A percentile compares a stretch with the other conserved stretches of the same genome.
Conservation (phyloP, 2,113 vertebrate genomes). For the Coregonus clupeaformis region DNA sequence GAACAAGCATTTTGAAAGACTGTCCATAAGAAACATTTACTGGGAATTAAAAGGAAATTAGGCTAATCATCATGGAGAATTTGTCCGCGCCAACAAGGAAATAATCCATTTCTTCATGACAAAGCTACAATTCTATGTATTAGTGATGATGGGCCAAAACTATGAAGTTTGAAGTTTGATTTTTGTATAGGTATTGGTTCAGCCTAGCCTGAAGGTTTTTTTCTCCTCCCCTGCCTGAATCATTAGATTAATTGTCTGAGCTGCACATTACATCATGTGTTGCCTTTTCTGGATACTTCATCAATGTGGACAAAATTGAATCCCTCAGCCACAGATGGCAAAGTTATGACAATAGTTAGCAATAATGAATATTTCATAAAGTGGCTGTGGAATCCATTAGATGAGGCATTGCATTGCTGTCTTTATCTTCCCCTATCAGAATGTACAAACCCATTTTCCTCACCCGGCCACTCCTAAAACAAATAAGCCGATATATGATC, state of each 20-base stretch:
- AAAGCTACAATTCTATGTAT: neutral
- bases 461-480: conserved; percentile 61
- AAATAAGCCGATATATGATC: conserved; percentile 58
- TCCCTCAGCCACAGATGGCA: conserved; percentile 49
- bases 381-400: conserved; percentile 53
- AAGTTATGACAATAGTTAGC: conserved; percentile 58
- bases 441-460: conserved; percentile 60
- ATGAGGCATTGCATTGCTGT: conserved; percentile 49
- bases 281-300: conserved; percentile 17
- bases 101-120: neutral
- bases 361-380: conserved; percentile 45
- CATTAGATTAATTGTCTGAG: neutral
- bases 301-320: conserved; percentile 46
- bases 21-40: neutral
- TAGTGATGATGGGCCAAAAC: too few species aligned
- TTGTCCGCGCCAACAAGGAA: neutral
- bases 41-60: neutral
- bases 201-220: neutral
- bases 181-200: neutral
- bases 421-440: conserved; percentile 59
- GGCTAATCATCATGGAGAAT: neutral
- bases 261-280: too few species aligned
- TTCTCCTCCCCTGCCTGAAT: too few species aligned
- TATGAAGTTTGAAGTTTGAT: neutral
- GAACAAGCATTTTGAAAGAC: neutral